Conservation (phyloP, 2,113 vertebrate genomes). For the Xiphophorus hellerii region DNA sequence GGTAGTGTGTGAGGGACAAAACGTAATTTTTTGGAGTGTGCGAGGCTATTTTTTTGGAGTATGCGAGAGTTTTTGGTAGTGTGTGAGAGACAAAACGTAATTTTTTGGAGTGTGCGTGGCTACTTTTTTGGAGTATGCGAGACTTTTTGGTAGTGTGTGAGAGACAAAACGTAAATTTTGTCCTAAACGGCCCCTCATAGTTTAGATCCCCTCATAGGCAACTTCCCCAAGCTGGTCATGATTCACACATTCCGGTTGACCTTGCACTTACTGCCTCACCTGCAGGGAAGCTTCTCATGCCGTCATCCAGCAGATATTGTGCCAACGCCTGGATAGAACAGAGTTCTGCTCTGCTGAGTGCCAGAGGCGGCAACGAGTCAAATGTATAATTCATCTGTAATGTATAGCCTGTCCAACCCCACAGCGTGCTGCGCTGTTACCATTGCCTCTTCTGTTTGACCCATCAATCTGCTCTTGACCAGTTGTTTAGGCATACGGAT, state of each 20-base stretch:
- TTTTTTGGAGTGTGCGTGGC: too few relatives aligned
- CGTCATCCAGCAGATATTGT: conserved; percentile 19
- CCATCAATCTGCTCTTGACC: conserved; percentile 1
- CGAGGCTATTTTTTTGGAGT: too few relatives aligned
- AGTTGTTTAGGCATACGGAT: neutral
- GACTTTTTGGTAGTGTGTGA: too few relatives aligned
- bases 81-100: too few relatives aligned
- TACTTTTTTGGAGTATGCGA: too few relatives aligned
- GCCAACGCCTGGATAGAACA: conserved; percentile 6
- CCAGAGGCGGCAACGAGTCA: conserved; percentile 18
- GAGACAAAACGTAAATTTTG: too few relatives aligned
- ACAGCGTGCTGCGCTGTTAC: conserved; percentile 3
- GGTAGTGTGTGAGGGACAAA: too few relatives aligned
- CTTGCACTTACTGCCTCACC: conserved; percentile 28
- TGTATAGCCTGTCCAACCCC: neutral
- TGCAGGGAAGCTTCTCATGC: conserved; percentile 9
- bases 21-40: too few relatives aligned
- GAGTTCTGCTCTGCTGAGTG: conserved; percentile 20
- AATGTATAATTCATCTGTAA: conserved; percentile 25
- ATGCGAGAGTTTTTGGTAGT: too few relatives aligned
- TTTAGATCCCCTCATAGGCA: neutral
- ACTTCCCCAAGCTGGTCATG: neutral
- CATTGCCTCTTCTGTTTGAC: conserved; percentile 8
- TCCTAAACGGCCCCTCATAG: too few relatives aligned
- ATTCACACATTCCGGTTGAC: conserved; percentile 32